Percentiles rank a stretch among this genome's conserved stretches.
Evolutionary conservation across 2,797 vertebrate species (phyloP).

Genomic region (Rhinoraja longicauda): DNA sequence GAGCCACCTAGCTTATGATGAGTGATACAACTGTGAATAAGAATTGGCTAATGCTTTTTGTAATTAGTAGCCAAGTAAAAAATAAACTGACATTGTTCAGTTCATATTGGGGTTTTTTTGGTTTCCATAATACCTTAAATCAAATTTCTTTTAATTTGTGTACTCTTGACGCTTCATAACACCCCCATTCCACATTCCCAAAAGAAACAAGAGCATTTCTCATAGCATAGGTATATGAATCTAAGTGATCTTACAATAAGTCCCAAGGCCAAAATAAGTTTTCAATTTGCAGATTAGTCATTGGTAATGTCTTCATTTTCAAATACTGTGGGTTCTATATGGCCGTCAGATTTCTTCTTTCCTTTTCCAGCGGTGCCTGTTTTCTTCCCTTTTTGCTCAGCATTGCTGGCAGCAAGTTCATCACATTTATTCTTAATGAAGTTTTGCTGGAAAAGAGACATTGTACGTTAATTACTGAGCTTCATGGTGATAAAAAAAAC

Average conservation of each 20-base stretch:
- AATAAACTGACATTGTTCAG: not conserved
- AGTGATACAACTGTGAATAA: not conserved
- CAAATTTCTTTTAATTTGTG: not conserved
- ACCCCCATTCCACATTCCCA: no score
- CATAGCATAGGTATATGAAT: not conserved
- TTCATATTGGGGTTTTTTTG: not conserved
- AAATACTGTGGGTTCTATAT: constrained; percentile 33
- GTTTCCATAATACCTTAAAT: not conserved
- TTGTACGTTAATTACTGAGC: not conserved
- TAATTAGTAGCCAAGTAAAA: not conserved
- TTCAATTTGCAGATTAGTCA: constrained; percentile 41
- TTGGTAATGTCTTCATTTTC: constrained; percentile 47
- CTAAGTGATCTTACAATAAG: not conserved
- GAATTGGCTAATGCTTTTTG: not conserved
- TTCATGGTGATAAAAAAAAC: not conserved
- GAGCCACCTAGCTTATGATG: not conserved
- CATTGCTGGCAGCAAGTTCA: constrained; percentile 51
- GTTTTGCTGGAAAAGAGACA: constrained; percentile 52
- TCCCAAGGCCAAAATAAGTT: not conserved
- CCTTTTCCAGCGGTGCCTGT: constrained; percentile 54
- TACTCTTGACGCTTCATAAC: not conserved
- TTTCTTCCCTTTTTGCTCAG: constrained; percentile 59
- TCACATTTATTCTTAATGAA: constrained; percentile 61
- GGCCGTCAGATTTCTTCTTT: constrained; percentile 42
- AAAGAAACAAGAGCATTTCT: not conserved